Evolutionary conservation across 2,888 invertebrate genomes (phyloP).

Genomic region (Oxytorus armatus): DNA sequence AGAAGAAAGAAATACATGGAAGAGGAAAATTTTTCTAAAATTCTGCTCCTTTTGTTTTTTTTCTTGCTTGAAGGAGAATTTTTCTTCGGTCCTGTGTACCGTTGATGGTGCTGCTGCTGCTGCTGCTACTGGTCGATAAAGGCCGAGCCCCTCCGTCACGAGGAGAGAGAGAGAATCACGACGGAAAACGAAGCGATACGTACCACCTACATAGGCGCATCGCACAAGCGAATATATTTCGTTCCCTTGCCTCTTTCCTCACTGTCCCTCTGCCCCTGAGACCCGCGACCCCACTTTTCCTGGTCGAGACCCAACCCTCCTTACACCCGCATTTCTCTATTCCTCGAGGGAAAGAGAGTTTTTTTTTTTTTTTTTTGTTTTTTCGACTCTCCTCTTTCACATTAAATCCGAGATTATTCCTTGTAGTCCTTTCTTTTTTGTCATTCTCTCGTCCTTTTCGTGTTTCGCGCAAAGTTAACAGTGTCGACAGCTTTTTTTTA

Average conservation of each 20-base stretch:
- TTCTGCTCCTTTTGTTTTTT: background rate
- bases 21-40: conserved; percentile 24
- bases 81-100: conserved; percentile 35
- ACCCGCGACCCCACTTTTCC: conserved; percentile 61
- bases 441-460: too few relatives aligned
- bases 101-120: conserved; percentile 38
- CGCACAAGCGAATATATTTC: conserved; percentile 48
- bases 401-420: conserved; percentile 45
- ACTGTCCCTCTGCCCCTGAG: background rate
- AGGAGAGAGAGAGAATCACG: conserved; percentile 48
- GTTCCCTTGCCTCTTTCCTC: conserved; percentile 32
- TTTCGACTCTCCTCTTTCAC: conserved; percentile 52
- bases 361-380: conserved; percentile 31
- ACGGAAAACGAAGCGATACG: conserved; percentile 45
- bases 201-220: conserved; percentile 49
- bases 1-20: conserved; percentile 17
- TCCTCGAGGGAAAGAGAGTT: conserved; percentile 42
- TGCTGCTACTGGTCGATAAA: conserved; percentile 62
- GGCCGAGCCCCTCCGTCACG: conserved; percentile 55
- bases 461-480: conserved; percentile 30
- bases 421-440: conserved; percentile 41
- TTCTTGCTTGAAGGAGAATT: conserved; percentile 13
- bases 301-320: conserved; percentile 78
- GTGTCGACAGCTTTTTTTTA: conserved; percentile 25
- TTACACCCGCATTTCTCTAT: conserved; percentile 79